phyloP scores from a whole-genome alignment of 2,113 vertebrate species.

The Serinus canaria region DNA sequence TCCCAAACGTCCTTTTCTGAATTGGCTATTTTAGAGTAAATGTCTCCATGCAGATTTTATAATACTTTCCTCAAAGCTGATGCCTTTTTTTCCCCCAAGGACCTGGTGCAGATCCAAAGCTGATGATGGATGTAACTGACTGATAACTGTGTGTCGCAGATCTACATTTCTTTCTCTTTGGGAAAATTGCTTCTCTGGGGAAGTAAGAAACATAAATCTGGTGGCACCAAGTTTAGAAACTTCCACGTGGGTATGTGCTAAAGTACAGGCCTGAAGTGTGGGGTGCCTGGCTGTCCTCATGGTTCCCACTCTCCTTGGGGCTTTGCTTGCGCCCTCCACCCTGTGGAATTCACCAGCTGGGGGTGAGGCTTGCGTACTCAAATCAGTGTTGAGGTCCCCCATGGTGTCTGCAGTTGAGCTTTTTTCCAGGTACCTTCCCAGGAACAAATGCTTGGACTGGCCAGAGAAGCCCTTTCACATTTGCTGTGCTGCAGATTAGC shows the following conservation, averaged over 20 bases:
- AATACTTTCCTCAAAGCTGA: not conserved
- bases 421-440: not conserved
- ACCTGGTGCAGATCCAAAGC: not conserved
- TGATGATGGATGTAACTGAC: not conserved
- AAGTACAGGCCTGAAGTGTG: not conserved
- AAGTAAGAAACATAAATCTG: not conserved
- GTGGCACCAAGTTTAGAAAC: not conserved
- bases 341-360: not conserved
- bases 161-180: not conserved
- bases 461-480: not conserved
- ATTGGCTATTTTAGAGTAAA: not conserved
- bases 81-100: not conserved
- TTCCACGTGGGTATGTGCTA: accelerated
- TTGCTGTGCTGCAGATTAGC: not conserved
- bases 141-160: not conserved
- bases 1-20: not conserved
- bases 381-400: not conserved
- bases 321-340: not conserved
- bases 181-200: not conserved
- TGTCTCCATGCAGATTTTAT: not conserved
- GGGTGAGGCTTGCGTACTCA: not conserved
- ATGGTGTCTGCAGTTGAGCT: not conserved
- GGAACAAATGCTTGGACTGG: not conserved
- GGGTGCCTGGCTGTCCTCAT: not conserved
- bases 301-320: not conserved